Evolutionary conservation across 2,888 invertebrate genomes (phyloP).

Genomic region (Nematopogon swammerdamellus): DNA sequence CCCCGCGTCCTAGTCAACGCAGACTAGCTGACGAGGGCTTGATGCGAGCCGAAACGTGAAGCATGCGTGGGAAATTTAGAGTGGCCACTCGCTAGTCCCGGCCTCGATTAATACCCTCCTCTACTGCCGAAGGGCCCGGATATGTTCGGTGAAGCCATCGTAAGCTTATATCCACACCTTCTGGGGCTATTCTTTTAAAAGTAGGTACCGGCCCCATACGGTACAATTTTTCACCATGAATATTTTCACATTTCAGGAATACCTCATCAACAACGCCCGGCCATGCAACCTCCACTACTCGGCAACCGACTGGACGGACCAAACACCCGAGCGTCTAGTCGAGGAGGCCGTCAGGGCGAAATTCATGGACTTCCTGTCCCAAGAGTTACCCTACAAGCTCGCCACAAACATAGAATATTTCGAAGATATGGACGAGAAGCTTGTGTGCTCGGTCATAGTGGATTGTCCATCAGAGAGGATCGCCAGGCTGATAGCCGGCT

Average conservation of each 20-base stretch:
- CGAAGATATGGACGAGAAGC: conserved; percentile 50
- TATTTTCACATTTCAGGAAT: conserved; percentile 50
- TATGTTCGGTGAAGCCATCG: too few relatives aligned
- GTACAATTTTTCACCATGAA: too few relatives aligned
- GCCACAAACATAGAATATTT: conserved; percentile 64
- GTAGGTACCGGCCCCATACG: too few relatives aligned
- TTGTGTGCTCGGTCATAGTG: conserved; percentile 55
- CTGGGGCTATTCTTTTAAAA: too few relatives aligned
- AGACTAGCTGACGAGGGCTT: too few relatives aligned
- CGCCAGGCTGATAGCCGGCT: conserved; percentile 64
- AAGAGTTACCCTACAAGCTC: conserved; percentile 84
- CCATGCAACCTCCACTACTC: conserved; percentile 66
- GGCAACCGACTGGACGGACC: conserved; percentile 68
- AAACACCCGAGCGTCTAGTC: conserved; percentile 66
- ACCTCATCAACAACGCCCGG: conserved; percentile 65
- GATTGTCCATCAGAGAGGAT: conserved; percentile 62
- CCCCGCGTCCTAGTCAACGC: too few relatives aligned
- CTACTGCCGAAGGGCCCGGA: too few relatives aligned
- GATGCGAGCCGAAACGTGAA: too few relatives aligned
- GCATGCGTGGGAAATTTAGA: too few relatives aligned
- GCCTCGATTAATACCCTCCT: too few relatives aligned
- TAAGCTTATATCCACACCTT: too few relatives aligned
- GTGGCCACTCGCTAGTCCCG: too few relatives aligned
- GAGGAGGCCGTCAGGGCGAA: conserved; percentile 76
- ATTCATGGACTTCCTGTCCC: conserved; percentile 75